phyloP scores from a whole-genome alignment of 2,797 vertebrate species.

The Alfaro cultratus region DNA sequence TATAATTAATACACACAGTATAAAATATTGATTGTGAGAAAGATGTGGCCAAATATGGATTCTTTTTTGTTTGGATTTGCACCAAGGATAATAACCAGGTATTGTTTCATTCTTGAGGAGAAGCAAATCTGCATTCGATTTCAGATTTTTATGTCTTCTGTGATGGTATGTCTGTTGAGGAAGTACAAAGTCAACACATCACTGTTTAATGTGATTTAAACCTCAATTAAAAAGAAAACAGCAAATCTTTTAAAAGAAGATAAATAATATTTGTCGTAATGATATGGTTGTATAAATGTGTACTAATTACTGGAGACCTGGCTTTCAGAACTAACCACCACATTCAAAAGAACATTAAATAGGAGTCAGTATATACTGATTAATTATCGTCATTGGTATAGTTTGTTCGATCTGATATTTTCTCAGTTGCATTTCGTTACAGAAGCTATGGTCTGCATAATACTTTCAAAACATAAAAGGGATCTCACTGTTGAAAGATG shows the following conservation, averaged over 20 bases:
- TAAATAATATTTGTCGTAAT: not conserved
- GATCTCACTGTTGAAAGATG: not conserved
- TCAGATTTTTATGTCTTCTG: conserved; percentile 58
- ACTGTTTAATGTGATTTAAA: not conserved
- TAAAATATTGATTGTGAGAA: conserved; percentile 73
- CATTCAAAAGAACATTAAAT: not conserved
- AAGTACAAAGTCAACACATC: not conserved
- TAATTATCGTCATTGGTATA: not conserved
- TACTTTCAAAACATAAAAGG: not conserved
- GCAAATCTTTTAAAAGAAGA: not conserved
- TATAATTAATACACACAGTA: conserved; percentile 74
- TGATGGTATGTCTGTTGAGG: conserved; percentile 43
- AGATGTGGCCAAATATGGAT: conserved; percentile 71
- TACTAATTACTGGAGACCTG: not conserved
- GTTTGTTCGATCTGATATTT: not conserved
- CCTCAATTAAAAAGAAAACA: not conserved
- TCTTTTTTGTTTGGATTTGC: conserved; percentile 68
- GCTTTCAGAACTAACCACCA: not conserved
- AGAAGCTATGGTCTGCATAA: not conserved
- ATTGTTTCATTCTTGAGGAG: conserved; percentile 61
- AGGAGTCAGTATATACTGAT: not conserved
- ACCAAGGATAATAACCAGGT: conserved; percentile 61
- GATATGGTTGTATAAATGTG: not conserved
- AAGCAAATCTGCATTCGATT: conserved; percentile 59
- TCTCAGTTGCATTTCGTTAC: not conserved